A percentile compares a stretch with the other conserved stretches of the same genome.
phyloP scores from a whole-genome alignment of 2,888 invertebrate genomes.

The Chloromyia formosa region DNA sequence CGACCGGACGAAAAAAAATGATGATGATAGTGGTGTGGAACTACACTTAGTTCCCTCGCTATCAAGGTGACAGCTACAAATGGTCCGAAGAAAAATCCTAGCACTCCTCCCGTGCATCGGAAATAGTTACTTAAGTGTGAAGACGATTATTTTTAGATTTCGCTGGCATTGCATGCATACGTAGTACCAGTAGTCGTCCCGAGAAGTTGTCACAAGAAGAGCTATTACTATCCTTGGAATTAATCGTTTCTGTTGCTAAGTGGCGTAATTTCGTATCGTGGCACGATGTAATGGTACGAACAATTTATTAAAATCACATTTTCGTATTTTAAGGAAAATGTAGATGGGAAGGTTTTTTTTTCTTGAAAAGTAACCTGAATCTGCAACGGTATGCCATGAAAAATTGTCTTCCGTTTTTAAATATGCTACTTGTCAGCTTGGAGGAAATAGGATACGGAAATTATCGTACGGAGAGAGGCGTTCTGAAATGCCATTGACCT shows the following conservation, averaged over 20 bases:
- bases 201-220: no score
- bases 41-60: not conserved
- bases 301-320: no score
- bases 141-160: slow-evolving; percentile 22
- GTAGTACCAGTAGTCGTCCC: not conserved
- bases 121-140: slow-evolving; percentile 37
- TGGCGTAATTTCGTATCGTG: not conserved
- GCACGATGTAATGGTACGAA: no score
- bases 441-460: no score
- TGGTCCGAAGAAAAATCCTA: slow-evolving; percentile 26
- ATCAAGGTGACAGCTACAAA: slow-evolving; percentile 42
- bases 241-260: not conserved
- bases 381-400: no score
- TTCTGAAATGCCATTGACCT: no score
- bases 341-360: no score
- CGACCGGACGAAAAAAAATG: not conserved
- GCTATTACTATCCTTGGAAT: not conserved
- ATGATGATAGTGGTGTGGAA: not conserved
- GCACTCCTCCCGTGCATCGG: not conserved
- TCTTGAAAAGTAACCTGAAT: no score
- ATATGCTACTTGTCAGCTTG: no score
- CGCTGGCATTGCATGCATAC: not conserved
- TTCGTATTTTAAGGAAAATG: no score
- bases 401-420: no score
- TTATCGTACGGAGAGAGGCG: no score